phyloP scores from a whole-genome alignment of 2,797 vertebrate genomes.

The Lagocephalus sceleratus region DNA sequence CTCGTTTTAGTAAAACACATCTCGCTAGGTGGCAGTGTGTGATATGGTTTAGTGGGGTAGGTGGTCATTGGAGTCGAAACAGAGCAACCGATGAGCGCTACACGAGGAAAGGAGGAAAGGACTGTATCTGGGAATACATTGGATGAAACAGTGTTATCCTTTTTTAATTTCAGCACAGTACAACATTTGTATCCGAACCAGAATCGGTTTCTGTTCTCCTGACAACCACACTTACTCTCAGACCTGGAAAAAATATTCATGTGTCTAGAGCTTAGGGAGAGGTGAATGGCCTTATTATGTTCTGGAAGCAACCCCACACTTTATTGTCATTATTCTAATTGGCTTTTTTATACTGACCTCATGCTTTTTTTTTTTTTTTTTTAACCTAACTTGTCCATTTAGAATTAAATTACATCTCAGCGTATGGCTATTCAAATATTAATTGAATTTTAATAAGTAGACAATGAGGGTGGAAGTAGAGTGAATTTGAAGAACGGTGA shows the following conservation, averaged over 20 bases:
- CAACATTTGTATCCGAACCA: background rate
- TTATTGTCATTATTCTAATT: slow-evolving; percentile 70
- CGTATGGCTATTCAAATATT: slow-evolving; percentile 59
- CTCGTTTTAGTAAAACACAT: background rate
- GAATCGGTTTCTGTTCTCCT: slow-evolving; percentile 6
- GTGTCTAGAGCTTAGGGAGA: slow-evolving; percentile 22
- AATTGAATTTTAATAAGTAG: slow-evolving; percentile 71
- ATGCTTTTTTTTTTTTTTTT: slow-evolving; percentile 56
- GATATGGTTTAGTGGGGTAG: slow-evolving; percentile 12
- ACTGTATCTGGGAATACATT: slow-evolving; percentile 5
- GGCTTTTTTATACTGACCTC: slow-evolving; percentile 59
- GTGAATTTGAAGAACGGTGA: slow-evolving; percentile 33
- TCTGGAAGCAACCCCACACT: slow-evolving; percentile 28
- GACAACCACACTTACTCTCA: slow-evolving; percentile 10
- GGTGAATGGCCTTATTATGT: slow-evolving; percentile 50
- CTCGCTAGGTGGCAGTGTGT: slow-evolving; percentile 64
- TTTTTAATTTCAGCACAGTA: background rate
- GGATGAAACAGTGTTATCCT: slow-evolving; percentile 7
- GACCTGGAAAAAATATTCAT: slow-evolving; percentile 29
- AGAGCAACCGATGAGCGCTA: slow-evolving; percentile 16
- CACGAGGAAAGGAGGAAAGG: background rate
- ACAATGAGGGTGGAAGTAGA: slow-evolving; percentile 50
- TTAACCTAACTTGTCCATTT: slow-evolving; percentile 54
- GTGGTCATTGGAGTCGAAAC: slow-evolving; percentile 1
- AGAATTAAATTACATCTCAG: slow-evolving; percentile 69